Evolutionary conservation across 1,140 invertebrate genomes (phyloP).

Genomic region (Sycobia sp.): DNA sequence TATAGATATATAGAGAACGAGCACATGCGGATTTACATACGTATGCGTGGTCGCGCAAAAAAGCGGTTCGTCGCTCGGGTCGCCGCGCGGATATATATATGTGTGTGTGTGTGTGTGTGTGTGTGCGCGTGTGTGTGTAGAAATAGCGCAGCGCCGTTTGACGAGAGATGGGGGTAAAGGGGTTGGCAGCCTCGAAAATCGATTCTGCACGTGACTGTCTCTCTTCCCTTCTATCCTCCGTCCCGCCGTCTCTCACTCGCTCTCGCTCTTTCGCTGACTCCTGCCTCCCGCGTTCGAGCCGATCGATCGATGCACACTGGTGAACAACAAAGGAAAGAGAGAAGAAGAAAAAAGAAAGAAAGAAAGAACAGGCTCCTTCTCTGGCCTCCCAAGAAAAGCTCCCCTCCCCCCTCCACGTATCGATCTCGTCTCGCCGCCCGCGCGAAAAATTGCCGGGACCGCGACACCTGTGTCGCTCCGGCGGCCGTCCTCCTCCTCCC

Average conservation of each 20-base stretch:
- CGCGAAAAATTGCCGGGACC: constrained; percentile 3
- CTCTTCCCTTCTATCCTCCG: not conserved
- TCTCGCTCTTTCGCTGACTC: not conserved
- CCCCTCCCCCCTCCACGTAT: no score
- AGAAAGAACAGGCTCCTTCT: not conserved
- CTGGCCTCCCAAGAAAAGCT: no score
- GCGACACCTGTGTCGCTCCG: constrained; percentile 41
- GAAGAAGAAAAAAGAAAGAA: not conserved
- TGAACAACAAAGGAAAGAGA: not conserved
- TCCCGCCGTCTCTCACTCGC: not conserved
- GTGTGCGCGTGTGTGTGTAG: no score
- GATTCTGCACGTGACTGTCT: constrained; percentile 5
- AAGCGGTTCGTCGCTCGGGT: not conserved
- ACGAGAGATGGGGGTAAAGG: no score
- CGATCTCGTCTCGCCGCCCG: no score
- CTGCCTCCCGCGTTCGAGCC: not conserved
- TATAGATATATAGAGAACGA: no score
- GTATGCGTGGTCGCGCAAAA: not conserved
- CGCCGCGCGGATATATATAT: not conserved
- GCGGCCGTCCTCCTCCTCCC: no score
- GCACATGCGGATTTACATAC: no score
- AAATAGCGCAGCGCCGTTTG: not conserved
- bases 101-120: not conserved
- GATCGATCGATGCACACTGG: not conserved
- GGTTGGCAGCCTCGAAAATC: constrained; percentile 1